These are phyloP conservation scores for Meda fulgida DNA, from an alignment of 2,797 vertebrate species.

Conservation along the genomic window DNA sequence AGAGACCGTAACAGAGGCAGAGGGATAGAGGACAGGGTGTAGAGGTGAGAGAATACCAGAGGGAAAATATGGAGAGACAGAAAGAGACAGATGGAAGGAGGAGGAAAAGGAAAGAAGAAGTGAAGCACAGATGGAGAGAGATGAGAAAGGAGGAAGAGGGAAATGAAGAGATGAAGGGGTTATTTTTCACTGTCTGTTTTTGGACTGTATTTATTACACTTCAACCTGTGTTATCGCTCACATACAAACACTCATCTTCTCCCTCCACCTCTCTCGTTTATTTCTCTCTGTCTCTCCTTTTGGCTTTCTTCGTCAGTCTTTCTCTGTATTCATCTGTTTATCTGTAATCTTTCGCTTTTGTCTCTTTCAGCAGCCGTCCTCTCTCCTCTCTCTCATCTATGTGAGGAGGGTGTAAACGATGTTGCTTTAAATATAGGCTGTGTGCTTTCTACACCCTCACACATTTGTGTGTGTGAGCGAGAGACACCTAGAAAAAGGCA, in stretches of 20 bases:
- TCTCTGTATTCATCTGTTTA: conserved; percentile 51
- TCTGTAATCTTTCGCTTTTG: conserved; percentile 45
- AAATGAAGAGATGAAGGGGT: conserved; percentile 54
- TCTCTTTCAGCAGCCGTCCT: conserved; percentile 46
- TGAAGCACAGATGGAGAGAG: conserved; percentile 54
- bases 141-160: conserved; percentile 50
- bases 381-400: conserved; percentile 38
- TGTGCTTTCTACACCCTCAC: conserved; percentile 66
- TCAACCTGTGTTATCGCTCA: conserved; percentile 51
- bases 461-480: conserved; percentile 51
- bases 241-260: conserved; percentile 42
- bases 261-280: conserved; percentile 43
- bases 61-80: conserved; percentile 35
- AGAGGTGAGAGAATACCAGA: conserved; percentile 52
- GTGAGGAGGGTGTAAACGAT: conserved; percentile 75
- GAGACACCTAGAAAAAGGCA: conserved; percentile 11
- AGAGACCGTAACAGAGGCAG: conserved; percentile 63
- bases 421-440: conserved; percentile 77
- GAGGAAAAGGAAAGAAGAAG: conserved; percentile 32
- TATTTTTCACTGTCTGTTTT: conserved; percentile 61
- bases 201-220: conserved; percentile 60
- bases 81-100: conserved; percentile 42
- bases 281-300: conserved; percentile 26
- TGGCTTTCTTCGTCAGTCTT: conserved; percentile 27
- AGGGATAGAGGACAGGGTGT: conserved; percentile 43